A percentile compares a stretch with the other conserved stretches of the same genome.
Evolutionary conservation across 2,113 vertebrate genomes (phyloP).

Genomic region (Aplodontia rufa): DNA sequence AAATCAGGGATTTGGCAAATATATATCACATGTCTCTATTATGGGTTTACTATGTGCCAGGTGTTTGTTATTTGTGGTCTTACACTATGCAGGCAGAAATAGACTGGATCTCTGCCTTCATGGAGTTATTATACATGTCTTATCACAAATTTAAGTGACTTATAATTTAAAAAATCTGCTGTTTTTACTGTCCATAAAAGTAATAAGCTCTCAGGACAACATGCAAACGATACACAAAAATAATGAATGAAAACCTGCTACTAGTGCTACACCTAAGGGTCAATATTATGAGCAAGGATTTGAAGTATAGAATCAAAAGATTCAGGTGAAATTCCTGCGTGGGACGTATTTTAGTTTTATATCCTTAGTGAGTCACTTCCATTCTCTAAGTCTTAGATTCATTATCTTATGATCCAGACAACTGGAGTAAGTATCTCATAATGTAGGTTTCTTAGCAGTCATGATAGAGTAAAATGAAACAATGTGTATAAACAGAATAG

Average conservation of each 20-base stretch:
- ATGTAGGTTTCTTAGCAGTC: background rate
- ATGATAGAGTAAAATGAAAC: background rate
- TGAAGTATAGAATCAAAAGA: background rate
- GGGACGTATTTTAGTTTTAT: background rate
- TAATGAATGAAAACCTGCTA: background rate
- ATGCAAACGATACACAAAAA: background rate
- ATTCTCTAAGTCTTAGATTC: background rate
- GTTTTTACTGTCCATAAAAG: background rate
- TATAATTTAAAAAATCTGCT: background rate
- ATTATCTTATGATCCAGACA: background rate
- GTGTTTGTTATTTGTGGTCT: background rate
- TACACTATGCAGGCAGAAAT: background rate
- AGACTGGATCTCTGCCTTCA: background rate
- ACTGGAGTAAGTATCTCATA: background rate
- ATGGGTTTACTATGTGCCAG: background rate
- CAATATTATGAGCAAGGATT: background rate
- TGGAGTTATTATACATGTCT: background rate
- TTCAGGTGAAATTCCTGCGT: background rate
- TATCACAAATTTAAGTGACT: background rate
- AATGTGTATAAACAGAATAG: background rate
- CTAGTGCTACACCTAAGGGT: background rate
- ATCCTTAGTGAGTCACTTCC: background rate
- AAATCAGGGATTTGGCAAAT: background rate
- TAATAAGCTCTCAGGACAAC: background rate
- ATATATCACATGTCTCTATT: background rate